A percentile compares a stretch with the other conserved stretches of the same genome.
phyloP scores from a whole-genome alignment of 2,888 invertebrate species.

The Andrena bucephala region DNA sequence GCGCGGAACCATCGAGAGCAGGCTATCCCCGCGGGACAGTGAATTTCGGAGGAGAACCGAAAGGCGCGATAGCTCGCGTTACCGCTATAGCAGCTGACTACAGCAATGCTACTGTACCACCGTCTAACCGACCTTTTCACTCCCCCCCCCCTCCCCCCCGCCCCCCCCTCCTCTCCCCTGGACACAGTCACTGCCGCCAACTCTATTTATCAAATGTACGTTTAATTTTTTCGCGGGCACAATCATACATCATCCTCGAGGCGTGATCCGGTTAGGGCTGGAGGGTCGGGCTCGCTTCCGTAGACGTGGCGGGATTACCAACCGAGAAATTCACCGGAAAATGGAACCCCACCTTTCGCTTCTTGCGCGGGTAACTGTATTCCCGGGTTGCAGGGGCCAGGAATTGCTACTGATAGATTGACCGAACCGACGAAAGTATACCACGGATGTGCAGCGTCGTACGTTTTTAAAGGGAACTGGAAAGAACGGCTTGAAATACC shows the following conservation, averaged over 20 bases:
- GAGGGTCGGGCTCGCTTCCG: conserved; percentile 69
- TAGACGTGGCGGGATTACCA: conserved; percentile 82
- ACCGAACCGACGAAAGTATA: conserved; percentile 55
- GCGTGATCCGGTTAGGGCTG: conserved; percentile 79
- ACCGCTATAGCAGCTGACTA: conserved; percentile 47
- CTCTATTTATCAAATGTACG: conserved; percentile 84
- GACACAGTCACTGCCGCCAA: conserved; percentile 75
- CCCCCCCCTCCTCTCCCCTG: conserved; percentile 47
- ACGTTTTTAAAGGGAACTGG: conserved; percentile 44
- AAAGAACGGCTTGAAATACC: conserved; percentile 49
- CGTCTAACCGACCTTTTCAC: conserved; percentile 70
- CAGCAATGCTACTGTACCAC: conserved; percentile 26
- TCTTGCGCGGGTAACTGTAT: conserved; percentile 59
- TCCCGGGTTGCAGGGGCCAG: conserved; percentile 49
- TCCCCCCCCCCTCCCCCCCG: conserved; percentile 49
- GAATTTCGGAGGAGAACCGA: conserved; percentile 77
- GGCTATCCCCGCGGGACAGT: conserved; percentile 70
- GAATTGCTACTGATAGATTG: conserved; percentile 76
- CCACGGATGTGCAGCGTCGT: conserved; percentile 40
- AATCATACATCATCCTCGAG: conserved; percentile 81
- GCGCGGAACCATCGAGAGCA: conserved; percentile 64
- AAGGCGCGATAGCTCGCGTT: conserved; percentile 71
- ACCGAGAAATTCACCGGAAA: conserved; percentile 78
- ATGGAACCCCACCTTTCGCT: conserved; percentile 61
- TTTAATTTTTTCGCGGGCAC: conserved; percentile 83